phyloP scores from a whole-genome alignment of 2,113 vertebrate species.

The Scophthalmus maximus region DNA sequence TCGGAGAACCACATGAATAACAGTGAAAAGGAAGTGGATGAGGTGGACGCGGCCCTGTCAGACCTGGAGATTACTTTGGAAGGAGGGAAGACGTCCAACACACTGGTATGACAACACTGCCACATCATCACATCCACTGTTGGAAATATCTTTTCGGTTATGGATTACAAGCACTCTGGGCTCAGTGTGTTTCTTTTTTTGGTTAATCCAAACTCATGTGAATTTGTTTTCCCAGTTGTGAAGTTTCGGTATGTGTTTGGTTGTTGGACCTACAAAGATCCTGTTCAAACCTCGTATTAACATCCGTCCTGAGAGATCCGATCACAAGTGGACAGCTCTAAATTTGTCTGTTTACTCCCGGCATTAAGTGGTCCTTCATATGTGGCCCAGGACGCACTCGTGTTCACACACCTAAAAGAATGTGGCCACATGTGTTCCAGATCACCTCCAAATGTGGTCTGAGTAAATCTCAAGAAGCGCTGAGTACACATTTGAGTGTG shows the following conservation, averaged over 20 bases:
- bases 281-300: too few species aligned
- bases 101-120: slow-evolving; percentile 84
- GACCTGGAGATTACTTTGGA: slow-evolving; percentile 98
- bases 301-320: too few species aligned
- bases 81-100: slow-evolving; percentile 95
- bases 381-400: too few species aligned
- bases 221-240: slow-evolving; percentile 12
- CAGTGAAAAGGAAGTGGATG: slow-evolving; percentile 98
- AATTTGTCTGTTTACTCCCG: too few species aligned
- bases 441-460: too few species aligned
- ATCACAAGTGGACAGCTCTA: too few species aligned
- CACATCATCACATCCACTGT: background rate
- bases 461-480: too few species aligned
- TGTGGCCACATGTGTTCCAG: too few species aligned
- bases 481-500: too few species aligned
- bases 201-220: background rate
- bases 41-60: slow-evolving; percentile 96
- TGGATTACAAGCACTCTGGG: background rate
- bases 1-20: slow-evolving; percentile 99
- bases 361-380: too few species aligned
- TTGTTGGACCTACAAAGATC: too few species aligned
- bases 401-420: too few species aligned
- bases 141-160: background rate
- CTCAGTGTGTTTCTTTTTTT: background rate
- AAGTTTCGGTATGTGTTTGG: background rate